Evolutionary conservation across 2,113 vertebrate genomes (phyloP), one percentile per base, ranked within the genome.

Genomic region (Hoplias malabaricus): DNA sequence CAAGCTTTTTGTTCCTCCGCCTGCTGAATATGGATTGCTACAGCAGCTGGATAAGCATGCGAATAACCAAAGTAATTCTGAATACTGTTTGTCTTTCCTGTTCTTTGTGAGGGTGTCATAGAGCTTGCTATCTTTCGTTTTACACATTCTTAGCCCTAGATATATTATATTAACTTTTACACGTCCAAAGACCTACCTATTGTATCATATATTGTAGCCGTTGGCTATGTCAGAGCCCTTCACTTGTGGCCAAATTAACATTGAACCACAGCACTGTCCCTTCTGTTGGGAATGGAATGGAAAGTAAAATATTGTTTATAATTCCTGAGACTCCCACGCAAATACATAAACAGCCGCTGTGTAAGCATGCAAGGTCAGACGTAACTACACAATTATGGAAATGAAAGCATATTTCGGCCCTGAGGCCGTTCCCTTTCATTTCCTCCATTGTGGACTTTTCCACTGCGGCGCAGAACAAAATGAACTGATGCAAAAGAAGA

Each of bases 231-330:
- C 1, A 31, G 2, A 63, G 12, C 29, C 19, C 2, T 2, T 63
- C 13, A 25, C 46, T n/a, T 40, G 50, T 71, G 38, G 38, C 25
- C 25, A 36, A 34, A 70, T 16, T 19, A 50, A 5, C 42, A 3
- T 79, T 80, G 46, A 75, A 34, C 84, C 71, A 84, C 80, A 8
- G 11, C 61, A 79, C 43, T 57, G 23, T 78, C 56, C 25, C 78
- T 67, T 73, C 57, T 69, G 42, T 72, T 84, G 43, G 67, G 73
- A 56, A 56, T 36, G 36, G 54, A 46, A 34, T 80, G 7, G 68
- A 79, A 79, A 85, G 83, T 87, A 69, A 63, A 79, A 77, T 81
- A 80, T 73, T 67, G 72, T 85, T 82, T 78, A 36, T 68, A 75
- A 82, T 83, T 63, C 40, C 62, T 23, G n/a, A 29, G 25, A 63